Evolutionary conservation across 2,888 invertebrate genomes (phyloP).

Genomic region (Sturmia bella): DNA sequence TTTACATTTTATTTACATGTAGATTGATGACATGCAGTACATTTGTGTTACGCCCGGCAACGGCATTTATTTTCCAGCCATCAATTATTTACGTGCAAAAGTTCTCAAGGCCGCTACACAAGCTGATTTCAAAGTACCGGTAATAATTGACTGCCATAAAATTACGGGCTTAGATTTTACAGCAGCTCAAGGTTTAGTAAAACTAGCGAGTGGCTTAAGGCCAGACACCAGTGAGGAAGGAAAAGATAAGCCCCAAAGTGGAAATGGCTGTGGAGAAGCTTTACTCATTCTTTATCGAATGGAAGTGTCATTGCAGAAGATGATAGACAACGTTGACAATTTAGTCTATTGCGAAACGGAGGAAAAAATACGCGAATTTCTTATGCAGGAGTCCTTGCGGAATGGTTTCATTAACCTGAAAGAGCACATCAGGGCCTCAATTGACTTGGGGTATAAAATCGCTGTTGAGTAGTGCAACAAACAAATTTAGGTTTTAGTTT

Average conservation of each 20-base stretch:
- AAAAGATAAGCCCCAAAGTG: neutral
- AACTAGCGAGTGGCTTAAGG: constrained; percentile 78
- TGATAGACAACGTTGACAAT: constrained; percentile 80
- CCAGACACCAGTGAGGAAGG: constrained; percentile 71
- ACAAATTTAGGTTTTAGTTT: neutral
- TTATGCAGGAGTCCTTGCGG: constrained; percentile 80
- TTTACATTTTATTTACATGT: neutral
- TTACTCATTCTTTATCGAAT: constrained; percentile 78
- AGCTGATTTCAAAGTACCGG: constrained; percentile 82
- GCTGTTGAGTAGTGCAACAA: constrained; percentile 75
- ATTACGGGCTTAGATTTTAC: constrained; percentile 88
- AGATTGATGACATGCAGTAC: constrained; percentile 84
- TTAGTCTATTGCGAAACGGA: constrained; percentile 79
- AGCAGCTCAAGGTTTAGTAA: constrained; percentile 83
- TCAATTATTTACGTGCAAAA: constrained; percentile 85
- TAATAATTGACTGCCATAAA: constrained; percentile 86
- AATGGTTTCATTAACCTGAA: constrained; percentile 80
- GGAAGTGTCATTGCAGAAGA: constrained; percentile 75
- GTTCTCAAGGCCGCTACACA: constrained; percentile 83
- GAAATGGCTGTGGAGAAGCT: constrained; percentile 72
- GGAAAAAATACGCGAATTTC: constrained; percentile 77
- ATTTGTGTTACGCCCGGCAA: constrained; percentile 86
- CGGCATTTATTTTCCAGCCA: constrained; percentile 88
- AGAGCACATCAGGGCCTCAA: constrained; percentile 81
- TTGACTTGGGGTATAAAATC: constrained; percentile 81